Conservation (phyloP, 2,797 vertebrate species). For the Phalanger gymnotis region DNA sequence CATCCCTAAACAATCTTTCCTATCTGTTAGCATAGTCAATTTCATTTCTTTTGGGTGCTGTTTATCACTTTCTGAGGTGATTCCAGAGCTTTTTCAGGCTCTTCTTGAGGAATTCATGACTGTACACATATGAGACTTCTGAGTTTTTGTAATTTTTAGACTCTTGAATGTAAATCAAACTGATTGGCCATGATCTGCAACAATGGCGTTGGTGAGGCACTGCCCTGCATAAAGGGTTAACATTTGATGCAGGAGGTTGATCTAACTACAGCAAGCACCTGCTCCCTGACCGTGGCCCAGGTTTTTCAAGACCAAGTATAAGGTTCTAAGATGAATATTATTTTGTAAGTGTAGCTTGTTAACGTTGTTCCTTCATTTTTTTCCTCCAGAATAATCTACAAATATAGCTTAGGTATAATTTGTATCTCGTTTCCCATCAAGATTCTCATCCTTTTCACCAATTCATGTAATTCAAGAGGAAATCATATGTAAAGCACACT, state of each 20-base stretch:
- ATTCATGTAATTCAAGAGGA: neutral
- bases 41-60: neutral
- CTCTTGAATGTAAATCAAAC: neutral
- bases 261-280: neutral
- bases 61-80: neutral
- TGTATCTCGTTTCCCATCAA: neutral
- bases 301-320: neutral
- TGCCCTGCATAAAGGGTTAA: neutral
- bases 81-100: neutral
- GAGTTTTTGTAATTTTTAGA: neutral
- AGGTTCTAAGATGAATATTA: neutral
- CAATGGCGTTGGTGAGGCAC: neutral
- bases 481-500: neutral
- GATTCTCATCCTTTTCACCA: neutral
- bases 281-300: neutral
- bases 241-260: neutral
- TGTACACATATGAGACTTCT: neutral
- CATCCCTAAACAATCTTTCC: neutral
- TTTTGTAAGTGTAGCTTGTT: neutral
- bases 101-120: neutral
- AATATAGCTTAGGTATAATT: neutral
- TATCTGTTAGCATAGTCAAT: neutral
- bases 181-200: neutral
- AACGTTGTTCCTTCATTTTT: neutral
- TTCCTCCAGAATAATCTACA: neutral